A percentile compares a stretch with the other conserved stretches of the same genome.
Evolutionary conservation across 2,888 invertebrate genomes (phyloP).

Genomic region (Drosophila flavopinicola): DNA sequence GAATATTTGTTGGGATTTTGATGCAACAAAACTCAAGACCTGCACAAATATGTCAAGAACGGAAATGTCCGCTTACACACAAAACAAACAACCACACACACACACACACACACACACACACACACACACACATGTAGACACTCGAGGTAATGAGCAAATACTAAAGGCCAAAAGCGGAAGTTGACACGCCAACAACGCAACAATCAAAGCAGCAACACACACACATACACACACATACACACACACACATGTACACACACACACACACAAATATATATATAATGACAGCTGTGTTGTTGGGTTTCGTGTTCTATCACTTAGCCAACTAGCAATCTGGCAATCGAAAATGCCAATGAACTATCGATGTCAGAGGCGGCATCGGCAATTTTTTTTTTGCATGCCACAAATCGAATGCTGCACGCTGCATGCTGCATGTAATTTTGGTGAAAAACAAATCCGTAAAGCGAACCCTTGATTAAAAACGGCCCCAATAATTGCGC

Average conservation of each 20-base stretch:
- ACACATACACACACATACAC: slow-evolving; percentile 5
- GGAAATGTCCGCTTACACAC: slow-evolving; percentile 42
- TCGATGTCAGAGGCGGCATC: slow-evolving; percentile 33
- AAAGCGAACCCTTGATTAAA: slow-evolving; percentile 67
- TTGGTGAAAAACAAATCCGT: slow-evolving; percentile 45
- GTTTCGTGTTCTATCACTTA: slow-evolving; percentile 48
- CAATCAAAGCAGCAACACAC: slow-evolving; percentile 19
- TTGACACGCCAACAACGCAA: slow-evolving; percentile 32
- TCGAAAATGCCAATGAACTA: slow-evolving; percentile 41
- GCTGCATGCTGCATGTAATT: slow-evolving; percentile 54
- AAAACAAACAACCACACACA: slow-evolving; percentile 14
- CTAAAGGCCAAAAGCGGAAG: slow-evolving; percentile 39
- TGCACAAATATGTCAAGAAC: slow-evolving; percentile 50
- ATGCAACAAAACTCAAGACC: slow-evolving; percentile 36
- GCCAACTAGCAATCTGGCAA: slow-evolving; percentile 30
- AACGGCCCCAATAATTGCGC: slow-evolving; percentile 50
- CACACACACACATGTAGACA: slow-evolving; percentile 2
- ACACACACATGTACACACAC: neutral
- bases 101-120: neutral
- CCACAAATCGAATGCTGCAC: slow-evolving; percentile 48
- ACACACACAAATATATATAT: neutral
- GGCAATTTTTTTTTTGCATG: slow-evolving; percentile 45
- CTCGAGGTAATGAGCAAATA: slow-evolving; percentile 68
- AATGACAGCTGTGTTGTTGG: slow-evolving; percentile 14
- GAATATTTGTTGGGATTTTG: slow-evolving; percentile 10